phyloP scores from a whole-genome alignment of 2,888 invertebrate species.

The Galerucella nymphaeae region DNA sequence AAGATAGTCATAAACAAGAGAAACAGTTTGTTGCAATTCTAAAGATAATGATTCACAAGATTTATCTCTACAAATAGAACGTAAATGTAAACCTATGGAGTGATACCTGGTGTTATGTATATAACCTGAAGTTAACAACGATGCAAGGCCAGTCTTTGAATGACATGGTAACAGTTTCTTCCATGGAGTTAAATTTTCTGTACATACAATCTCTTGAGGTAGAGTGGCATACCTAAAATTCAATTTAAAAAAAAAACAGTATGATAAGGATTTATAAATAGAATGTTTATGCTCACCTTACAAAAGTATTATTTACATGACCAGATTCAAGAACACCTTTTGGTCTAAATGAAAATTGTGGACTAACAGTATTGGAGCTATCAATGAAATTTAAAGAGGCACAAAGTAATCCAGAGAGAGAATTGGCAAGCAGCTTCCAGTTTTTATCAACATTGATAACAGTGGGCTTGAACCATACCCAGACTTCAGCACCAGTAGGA shows the following conservation, averaged over 20 bases:
- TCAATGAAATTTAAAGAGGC: constrained; percentile 96
- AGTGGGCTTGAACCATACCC: constrained; percentile 87
- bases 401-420: constrained; percentile 94
- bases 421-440: constrained; percentile 90
- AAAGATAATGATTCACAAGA: constrained; percentile 70
- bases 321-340: constrained; percentile 68
- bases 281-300: constrained; percentile 47
- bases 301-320: constrained; percentile 63
- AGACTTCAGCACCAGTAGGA: constrained; percentile 93
- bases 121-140: constrained; percentile 88
- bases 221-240: constrained; percentile 82
- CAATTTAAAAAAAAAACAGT: constrained; percentile 4
- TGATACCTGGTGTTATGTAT: constrained; percentile 95
- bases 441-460: constrained; percentile 79
- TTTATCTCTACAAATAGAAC: constrained; percentile 78
- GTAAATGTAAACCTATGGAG: constrained; percentile 86
- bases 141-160: constrained; percentile 87
- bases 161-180: constrained; percentile 97
- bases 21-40: constrained; percentile 87
- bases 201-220: constrained; percentile 96
- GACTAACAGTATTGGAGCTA: constrained; percentile 83
- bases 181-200: constrained; percentile 99
- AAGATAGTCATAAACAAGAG: constrained; percentile 86
- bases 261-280: background rate
- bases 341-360: constrained; percentile 86